Base-by-base conservation (phyloP, 1,140 invertebrate species). In the Drosophila nikananu region DNA sequence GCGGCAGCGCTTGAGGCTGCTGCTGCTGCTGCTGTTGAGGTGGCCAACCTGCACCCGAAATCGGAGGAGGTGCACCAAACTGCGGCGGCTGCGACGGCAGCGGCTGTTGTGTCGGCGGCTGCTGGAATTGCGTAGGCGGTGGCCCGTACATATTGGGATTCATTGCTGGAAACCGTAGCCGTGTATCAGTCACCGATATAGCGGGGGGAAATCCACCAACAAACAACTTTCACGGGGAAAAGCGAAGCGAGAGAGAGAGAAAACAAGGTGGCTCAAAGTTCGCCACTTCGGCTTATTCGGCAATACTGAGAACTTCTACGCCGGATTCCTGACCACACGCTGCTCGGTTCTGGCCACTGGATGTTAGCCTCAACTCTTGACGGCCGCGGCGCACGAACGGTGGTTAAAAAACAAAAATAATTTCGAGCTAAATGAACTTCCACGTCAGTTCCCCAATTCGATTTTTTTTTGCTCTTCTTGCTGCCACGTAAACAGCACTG, bases 361-460 rank as follows among this genome's bases (percentile, higher is more conserved):
- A 63, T 52, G 32, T 67, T 65, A 61, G 25, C 52, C 51, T 68
- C 15, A n/a, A 63, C 49, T 55, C 32, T 68, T 5, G 64, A 70
- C 30, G 39, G 52, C 44, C 57, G 64, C 49, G 55, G 64, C 80
- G 70, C 58, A 71, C 58, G 41, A 75, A 72, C 49, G 65, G 15
- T 71, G 65, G 57, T 83, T 84, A 54, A 54, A 81, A 77, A 81
- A 71, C 41, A 63, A 80, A 71, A 83, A 59, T 80, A 83, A 73
- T 67, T 75, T 70, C 67, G 66, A 74, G 52, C 80, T 61, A 84
- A 87, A 80, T 77, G 66, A 89, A 92, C 91, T 90, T 92, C 91
- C 91, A 92, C 91, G 91, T 92, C 91, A 92, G 91, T 90, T 80
- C 52, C 78, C 77, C 68, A 80, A 79, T 82, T 86, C 83, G 83